Evolutionary conservation across 37 sponge, comb jelly and placozoan species (phyloP).

Genomic region (Chondrosia reniformis): DNA sequence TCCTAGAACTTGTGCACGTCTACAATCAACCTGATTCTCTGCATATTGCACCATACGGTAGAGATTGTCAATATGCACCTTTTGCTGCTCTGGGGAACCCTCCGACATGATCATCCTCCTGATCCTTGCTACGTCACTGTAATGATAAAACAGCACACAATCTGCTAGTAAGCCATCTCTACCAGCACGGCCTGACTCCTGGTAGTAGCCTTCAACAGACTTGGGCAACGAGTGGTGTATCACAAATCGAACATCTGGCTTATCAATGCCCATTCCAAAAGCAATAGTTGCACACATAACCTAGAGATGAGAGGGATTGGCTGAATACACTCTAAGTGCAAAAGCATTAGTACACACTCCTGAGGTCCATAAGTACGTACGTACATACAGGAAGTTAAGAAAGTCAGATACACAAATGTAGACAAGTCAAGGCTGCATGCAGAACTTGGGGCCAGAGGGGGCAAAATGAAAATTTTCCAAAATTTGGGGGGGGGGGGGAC

Average conservation of each 20-base stretch:
- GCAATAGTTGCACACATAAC: conserved; percentile 99
- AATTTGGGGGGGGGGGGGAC: too few species aligned
- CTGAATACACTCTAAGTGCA: neutral
- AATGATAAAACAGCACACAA: conserved; percentile 91
- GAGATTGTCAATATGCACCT: conserved; percentile 80
- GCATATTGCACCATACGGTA: conserved; percentile 93
- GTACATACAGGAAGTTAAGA: neutral
- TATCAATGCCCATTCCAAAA: conserved; percentile 99
- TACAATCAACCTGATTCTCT: conserved; percentile 90
- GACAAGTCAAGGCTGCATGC: too few species aligned
- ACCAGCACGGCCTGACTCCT: conserved; percentile 97
- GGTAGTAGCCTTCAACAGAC: conserved; percentile 98
- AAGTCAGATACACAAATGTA: too few species aligned
- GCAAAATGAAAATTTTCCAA: too few species aligned
- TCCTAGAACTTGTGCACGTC: conserved; percentile 82
- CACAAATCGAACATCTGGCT: conserved; percentile 97
- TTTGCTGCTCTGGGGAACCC: conserved; percentile 41
- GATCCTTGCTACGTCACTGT: conserved; percentile 70
- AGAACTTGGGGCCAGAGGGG: too few species aligned
- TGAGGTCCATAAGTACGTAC: neutral
- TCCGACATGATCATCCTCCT: conserved; percentile 56
- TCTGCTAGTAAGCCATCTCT: conserved; percentile 84
- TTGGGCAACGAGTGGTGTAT: conserved; percentile 96
- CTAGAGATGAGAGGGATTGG: conserved; percentile 11
- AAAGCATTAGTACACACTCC: too few species aligned